Base-by-base conservation (phyloP, 2,797 vertebrate species). In the Avahi laniger region DNA sequence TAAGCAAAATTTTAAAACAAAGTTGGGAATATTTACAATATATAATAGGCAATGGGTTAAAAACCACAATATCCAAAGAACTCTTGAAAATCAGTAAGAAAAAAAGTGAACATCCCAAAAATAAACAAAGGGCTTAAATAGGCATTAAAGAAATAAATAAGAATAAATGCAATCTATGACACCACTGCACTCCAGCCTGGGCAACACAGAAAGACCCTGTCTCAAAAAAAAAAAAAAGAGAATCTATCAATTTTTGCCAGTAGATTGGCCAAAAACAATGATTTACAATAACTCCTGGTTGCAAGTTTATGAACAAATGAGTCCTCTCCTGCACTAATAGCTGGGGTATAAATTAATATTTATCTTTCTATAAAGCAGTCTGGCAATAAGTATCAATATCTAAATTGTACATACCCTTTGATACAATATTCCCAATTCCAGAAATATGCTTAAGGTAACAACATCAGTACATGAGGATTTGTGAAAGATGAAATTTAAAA, bases 381-480 rank as follows among this genome's bases (percentile, higher is more conserved):
- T 85, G 48, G 41, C 24, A 93, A 22, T 65, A 95, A 65, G 15
- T 87, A 83, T 70, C 63, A 79, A 97, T 67, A 96, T 73, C 43
- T 81, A 95, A 86, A 89, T 76, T 76, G 59, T 35, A 50, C 3
- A 96, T 38, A 73, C 24, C n/a, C 24, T 96, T 65, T 78, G 13
- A 93, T 65, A 92, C 8, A 72, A 76, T 67, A 95, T 57, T 69
- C 24, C 9, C 54, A 92, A 26, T 61, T 75, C 84, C 50, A 95
- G 17, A 93, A 93, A 91, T 89, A 84, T 24, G 70, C 0, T 26
- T 38, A 88, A 24, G 75, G 63, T 81, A 88, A n/a, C 30, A 84
- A 54, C 11, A 85, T 79, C 26, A 75, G 20, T 88, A 28, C 12
- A 63, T 17, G 10, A 88, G 43, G 10, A 88, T 80, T 76, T 82